phyloP scores from a whole-genome alignment of 2,888 invertebrate species.

The Cryptosula pallasiana region DNA sequence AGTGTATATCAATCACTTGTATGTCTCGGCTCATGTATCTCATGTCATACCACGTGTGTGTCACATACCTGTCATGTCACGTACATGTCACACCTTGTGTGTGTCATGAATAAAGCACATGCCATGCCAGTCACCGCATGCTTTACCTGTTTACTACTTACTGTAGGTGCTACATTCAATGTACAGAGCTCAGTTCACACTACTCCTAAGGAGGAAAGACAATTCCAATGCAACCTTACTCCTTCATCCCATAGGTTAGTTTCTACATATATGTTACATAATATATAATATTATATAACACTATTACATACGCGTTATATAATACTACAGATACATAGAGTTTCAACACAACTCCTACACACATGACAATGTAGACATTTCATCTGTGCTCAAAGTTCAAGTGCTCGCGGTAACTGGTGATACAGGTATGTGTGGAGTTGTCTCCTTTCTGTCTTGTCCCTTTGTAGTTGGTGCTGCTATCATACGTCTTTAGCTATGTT shows the following conservation, averaged over 20 bases:
- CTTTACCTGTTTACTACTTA: not conserved
- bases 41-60: too few relatives aligned
- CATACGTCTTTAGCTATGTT: too few relatives aligned
- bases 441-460: too few relatives aligned
- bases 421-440: conserved; percentile 13
- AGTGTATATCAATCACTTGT: too few relatives aligned
- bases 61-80: too few relatives aligned
- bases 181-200: not conserved
- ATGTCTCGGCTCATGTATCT: too few relatives aligned
- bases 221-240: conserved; percentile 6
- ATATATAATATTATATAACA: not conserved
- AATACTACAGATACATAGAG: conserved; percentile 1
- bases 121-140: too few relatives aligned
- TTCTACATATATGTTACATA: too few relatives aligned
- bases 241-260: conserved; percentile 8
- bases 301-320: not conserved
- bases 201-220: not conserved
- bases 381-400: not conserved
- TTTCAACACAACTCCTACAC: conserved; percentile 1
- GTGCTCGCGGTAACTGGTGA: not conserved
- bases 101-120: too few relatives aligned
- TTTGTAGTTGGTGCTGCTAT: too few relatives aligned
- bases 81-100: too few relatives aligned
- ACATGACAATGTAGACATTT: conserved; percentile 8
- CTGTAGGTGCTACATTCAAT: conserved; percentile 21